Evolutionary conservation across 2,797 vertebrate genomes (phyloP).

Genomic region (Hemibagrus guttatus): DNA sequence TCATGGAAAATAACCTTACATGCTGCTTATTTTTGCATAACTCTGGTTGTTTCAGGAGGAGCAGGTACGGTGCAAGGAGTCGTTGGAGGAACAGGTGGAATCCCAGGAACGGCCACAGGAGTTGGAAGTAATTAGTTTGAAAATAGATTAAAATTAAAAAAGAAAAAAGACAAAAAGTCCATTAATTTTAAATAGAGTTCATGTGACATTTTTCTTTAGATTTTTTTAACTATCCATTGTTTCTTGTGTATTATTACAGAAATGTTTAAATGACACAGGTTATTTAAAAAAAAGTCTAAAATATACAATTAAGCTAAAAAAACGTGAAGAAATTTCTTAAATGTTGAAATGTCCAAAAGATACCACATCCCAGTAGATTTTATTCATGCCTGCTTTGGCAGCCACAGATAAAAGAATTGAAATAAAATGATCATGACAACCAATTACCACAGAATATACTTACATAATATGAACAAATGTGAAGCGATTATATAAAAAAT

Average conservation of each 20-base stretch:
- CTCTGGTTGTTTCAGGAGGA: not conserved
- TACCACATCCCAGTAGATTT: not conserved
- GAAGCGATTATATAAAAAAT: not conserved
- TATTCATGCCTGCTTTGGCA: not conserved
- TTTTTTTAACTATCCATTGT: not conserved
- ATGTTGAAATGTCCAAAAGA: constrained; percentile 3
- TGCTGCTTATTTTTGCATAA: not conserved
- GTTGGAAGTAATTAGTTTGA: constrained; percentile 33
- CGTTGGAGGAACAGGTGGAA: constrained; percentile 42
- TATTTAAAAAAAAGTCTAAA: not conserved
- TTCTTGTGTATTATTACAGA: not conserved
- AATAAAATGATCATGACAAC: not conserved
- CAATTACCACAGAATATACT: not conserved
- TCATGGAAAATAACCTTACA: not conserved
- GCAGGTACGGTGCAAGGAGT: constrained; percentile 24
- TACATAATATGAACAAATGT: not conserved
- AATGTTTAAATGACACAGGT: not conserved
- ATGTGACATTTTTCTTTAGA: not conserved
- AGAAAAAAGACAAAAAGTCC: not conserved
- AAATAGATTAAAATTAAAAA: not conserved
- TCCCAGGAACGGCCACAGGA: constrained; percentile 42
- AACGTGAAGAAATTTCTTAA: not conserved
- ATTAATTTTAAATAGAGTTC: not conserved
- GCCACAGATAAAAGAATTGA: not conserved
- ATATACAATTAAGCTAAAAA: not conserved